These are phyloP conservation scores for Hyles euphorbiae DNA, from an alignment of 1,140 invertebrate genomes.

Conservation along the genomic window DNA sequence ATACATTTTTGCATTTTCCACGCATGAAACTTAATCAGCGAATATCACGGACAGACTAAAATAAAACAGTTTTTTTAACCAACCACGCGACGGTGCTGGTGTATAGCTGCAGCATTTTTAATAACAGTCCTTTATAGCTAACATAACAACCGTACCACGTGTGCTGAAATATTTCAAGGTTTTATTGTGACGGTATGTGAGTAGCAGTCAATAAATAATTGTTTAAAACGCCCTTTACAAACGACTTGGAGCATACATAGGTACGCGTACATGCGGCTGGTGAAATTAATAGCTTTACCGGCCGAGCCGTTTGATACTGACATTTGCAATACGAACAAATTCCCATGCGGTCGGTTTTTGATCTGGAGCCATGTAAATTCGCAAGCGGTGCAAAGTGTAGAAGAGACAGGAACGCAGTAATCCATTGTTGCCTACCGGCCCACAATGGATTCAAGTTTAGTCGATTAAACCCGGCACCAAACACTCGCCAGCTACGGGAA, in stretches of 20 bases:
- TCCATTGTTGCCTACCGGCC: constrained; percentile 30
- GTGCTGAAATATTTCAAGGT: too few species aligned
- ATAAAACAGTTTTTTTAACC: background rate
- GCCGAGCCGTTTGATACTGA: background rate
- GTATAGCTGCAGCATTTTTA: background rate
- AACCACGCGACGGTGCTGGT: too few species aligned
- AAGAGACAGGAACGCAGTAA: constrained; percentile 17
- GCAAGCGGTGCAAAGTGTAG: constrained; percentile 16
- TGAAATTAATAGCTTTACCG: background rate
- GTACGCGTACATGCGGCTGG: background rate
- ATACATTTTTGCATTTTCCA: constrained; percentile 1
- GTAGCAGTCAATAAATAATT: too few species aligned
- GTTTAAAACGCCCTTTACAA: too few species aligned
- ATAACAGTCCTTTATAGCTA: background rate
- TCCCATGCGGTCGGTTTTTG: constrained; percentile 10
- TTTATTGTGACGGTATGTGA: too few species aligned
- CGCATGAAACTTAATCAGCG: constrained; percentile 4
- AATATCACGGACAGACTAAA: constrained; percentile 1
- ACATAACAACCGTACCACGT: background rate
- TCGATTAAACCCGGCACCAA: constrained; percentile 36
- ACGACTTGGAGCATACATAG: background rate
- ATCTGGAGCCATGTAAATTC: constrained; percentile 20
- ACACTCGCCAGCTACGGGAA: constrained; percentile 33
- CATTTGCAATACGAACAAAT: background rate
- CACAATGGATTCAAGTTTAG: constrained; percentile 35